Evolutionary conservation across 2,797 vertebrate species (phyloP), one percentile per base, ranked within the genome.

Genomic region (Buceros bicornis): DNA sequence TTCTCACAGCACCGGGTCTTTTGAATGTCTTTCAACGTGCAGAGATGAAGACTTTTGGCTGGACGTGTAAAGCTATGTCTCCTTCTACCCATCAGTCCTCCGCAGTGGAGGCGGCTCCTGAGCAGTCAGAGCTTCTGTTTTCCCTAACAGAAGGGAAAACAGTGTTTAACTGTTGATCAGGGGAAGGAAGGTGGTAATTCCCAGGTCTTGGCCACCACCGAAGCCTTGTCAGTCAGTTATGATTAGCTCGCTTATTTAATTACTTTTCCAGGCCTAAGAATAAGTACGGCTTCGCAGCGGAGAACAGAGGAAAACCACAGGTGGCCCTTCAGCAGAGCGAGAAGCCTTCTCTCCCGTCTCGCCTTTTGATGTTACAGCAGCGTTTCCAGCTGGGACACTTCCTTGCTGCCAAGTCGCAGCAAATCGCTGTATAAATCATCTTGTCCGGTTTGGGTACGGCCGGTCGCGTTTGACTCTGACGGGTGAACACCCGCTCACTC

Each of bases 231-330:
- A 96, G 67, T 60, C 79, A 78, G 50, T 78, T 94, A 69, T 78
- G 69, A 92, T 92, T 93, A 96, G 47, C 78, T 82, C 94, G 74
- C 89, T 96, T 60, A 91, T 91, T 96, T 95, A 89, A 96, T 96
- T 95, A 94, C 82, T 89, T 96, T 91, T 89, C 84, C 76, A 94
- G 76, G 21, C 22, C 45, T 74, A 78, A 82, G 81, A 77, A 33
- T 66, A 82, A 72, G 62, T 77, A 61, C 53, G 54, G 47, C 84
- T 87, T 95, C n/a, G 1, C 82, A 61, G 79, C 14, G 50, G 42
- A 91, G 81, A 83, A 17, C 22, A 43, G 79, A 72, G 48, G 69
- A 84, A 85, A 93, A 42, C 84, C 89, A 84, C 90, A 94, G 89
- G 94, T 87, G 65, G 89, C 65, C 54, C 48, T 78, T 87, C 76